phyloP scores from a whole-genome alignment of 2,888 invertebrate genomes.

The Agriopis aurantiaria region DNA sequence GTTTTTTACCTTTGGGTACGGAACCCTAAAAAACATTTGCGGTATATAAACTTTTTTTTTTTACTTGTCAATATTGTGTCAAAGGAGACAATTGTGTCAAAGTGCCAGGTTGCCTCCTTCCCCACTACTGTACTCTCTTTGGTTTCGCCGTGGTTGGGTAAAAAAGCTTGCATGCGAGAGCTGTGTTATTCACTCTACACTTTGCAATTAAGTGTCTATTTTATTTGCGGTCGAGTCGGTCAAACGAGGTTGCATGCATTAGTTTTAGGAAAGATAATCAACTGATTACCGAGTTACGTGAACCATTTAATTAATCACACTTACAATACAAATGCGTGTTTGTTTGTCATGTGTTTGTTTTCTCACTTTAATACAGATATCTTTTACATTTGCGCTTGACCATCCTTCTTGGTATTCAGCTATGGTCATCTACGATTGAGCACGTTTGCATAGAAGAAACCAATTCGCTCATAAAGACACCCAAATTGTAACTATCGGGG shows the following conservation, averaged over 20 bases:
- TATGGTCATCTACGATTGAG: too few species aligned
- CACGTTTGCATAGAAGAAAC: too few species aligned
- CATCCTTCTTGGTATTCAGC: too few species aligned
- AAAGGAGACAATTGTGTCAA: too few species aligned
- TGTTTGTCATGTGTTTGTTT: neutral
- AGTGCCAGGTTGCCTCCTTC: too few species aligned
- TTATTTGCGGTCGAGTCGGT: neutral
- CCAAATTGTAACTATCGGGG: too few species aligned
- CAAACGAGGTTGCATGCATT: neutral
- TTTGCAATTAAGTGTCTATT: neutral
- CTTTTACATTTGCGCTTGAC: neutral
- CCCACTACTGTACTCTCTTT: too few species aligned
- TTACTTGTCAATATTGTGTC: too few species aligned
- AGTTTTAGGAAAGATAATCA: slow-evolving; percentile 14
- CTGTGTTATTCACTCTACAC: neutral
- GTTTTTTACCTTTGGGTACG: too few species aligned
- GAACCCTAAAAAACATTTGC: too few species aligned
- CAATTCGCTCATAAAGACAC: too few species aligned
- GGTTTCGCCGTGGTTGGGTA: neutral
- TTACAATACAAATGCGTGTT: too few species aligned
- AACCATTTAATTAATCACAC: slow-evolving; percentile 1
- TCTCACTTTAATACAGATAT: neutral
- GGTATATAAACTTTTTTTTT: neutral
- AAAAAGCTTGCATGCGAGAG: neutral
- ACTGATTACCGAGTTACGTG: slow-evolving; percentile 1